A percentile compares a stretch with the other conserved stretches of the same genome.
Evolutionary conservation across 2,888 invertebrate genomes (phyloP).

Genomic region (Digitonthophagus gazella): DNA sequence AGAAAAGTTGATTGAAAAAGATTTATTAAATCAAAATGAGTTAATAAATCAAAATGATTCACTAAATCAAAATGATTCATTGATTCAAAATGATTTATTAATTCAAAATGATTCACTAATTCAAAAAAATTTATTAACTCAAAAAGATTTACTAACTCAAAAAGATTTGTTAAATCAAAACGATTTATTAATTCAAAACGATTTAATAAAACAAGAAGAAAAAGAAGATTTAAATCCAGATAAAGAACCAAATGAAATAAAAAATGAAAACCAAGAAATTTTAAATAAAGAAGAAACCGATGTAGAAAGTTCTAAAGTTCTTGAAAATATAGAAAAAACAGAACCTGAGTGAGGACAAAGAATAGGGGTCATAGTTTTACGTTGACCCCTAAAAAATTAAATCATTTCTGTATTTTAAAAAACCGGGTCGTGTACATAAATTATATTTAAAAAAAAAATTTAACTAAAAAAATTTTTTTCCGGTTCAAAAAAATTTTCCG

Average conservation of each 20-base stretch:
- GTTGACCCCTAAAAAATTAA: neutral
- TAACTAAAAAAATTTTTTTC: too few relatives aligned
- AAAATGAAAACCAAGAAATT: neutral
- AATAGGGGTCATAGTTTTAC: constrained; percentile 4
- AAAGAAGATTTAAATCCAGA: too few relatives aligned
- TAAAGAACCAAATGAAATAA: neutral
- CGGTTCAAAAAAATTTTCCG: too few relatives aligned
- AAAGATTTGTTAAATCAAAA: too few relatives aligned
- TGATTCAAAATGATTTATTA: too few relatives aligned
- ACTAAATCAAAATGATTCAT: too few relatives aligned
- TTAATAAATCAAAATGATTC: constrained; percentile 18
- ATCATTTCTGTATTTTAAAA: neutral
- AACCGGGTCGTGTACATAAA: constrained; percentile 9
- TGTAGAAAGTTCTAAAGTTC: constrained; percentile 29
- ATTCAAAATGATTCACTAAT: too few relatives aligned
- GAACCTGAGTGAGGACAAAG: constrained; percentile 31
- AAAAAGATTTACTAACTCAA: too few relatives aligned
- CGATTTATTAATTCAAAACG: too few relatives aligned
- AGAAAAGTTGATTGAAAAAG: constrained; percentile 1
- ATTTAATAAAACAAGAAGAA: too few relatives aligned
- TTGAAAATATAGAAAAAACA: constrained; percentile 32
- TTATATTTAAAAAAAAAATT: neutral
- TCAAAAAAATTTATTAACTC: too few relatives aligned
- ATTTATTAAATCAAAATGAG: constrained; percentile 17
- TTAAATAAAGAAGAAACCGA: constrained; percentile 24